A percentile compares a stretch with the other conserved stretches of the same genome.
Conservation (phyloP, 2,888 invertebrate genomes). For the Scaptodrosophila latifasciaeformis region DNA sequence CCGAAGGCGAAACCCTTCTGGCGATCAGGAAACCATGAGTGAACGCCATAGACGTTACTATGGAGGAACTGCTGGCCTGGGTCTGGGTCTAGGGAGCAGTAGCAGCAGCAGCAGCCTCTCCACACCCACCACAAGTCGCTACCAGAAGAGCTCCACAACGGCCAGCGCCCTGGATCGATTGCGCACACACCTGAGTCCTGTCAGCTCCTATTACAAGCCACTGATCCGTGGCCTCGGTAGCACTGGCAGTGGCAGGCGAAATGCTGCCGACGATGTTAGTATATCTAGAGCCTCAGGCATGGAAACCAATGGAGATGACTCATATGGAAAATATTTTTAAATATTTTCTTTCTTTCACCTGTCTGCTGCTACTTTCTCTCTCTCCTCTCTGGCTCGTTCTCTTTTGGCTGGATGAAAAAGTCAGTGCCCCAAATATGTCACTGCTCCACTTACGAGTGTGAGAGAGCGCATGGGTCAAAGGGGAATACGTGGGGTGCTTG, state of each 20-base stretch:
- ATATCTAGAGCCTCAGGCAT: conserved; percentile 31
- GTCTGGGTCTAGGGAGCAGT: conserved; percentile 27
- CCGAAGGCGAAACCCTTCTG: conserved; percentile 23
- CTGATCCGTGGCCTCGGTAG: conserved; percentile 71
- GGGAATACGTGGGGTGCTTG: no score
- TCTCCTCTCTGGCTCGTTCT: not conserved
- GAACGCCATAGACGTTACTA: conserved; percentile 73
- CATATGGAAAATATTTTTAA: conserved; percentile 24
- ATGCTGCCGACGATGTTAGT: conserved; percentile 73
- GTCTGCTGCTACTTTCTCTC: not conserved
- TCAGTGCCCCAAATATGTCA: conserved; percentile 53
- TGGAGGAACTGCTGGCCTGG: conserved; percentile 42
- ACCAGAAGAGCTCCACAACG: conserved; percentile 70
- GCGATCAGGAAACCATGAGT: conserved; percentile 60
- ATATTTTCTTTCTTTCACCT: conserved; percentile 16
- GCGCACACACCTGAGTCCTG: conserved; percentile 73
- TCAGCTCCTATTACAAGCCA: conserved; percentile 74
- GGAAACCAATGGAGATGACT: conserved; percentile 44
- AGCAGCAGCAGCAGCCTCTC: conserved; percentile 28
- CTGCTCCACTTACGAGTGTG: no score
- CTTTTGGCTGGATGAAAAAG: conserved; percentile 31
- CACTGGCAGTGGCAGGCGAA: conserved; percentile 68
- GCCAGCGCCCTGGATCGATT: conserved; percentile 73
- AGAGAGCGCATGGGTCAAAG: no score
- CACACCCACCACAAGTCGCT: conserved; percentile 60